Evolutionary conservation across 2,888 invertebrate species (phyloP).

Genomic region (Plebejus argus): DNA sequence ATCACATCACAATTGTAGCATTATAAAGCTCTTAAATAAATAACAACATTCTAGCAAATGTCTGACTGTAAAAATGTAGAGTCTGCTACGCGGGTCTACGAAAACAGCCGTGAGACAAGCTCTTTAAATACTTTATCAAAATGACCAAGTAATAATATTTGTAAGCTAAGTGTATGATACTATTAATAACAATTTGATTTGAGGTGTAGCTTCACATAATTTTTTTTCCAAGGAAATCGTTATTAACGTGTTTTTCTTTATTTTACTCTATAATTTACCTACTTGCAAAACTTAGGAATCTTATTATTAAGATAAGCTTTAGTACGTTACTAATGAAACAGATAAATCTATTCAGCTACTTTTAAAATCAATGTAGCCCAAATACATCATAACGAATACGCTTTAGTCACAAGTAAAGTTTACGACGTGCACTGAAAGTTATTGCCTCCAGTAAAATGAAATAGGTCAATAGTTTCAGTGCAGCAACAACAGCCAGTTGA

Average conservation of each 20-base stretch:
- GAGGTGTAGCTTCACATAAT: no score
- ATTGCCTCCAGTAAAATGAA: conserved; percentile 78
- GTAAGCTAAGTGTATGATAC: no score
- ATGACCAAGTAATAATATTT: no score
- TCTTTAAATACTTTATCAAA: background rate
- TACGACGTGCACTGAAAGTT: conserved; percentile 76
- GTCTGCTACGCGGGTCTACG: background rate
- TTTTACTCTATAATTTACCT: no score
- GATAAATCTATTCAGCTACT: background rate
- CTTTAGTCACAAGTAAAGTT: conserved; percentile 62
- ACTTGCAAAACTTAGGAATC: no score
- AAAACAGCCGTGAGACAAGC: background rate
- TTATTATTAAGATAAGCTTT: background rate
- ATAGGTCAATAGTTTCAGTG: conserved; percentile 80
- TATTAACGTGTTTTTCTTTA: no score
- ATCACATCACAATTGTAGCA: background rate
- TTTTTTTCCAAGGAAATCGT: no score
- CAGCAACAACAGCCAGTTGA: conserved; percentile 77
- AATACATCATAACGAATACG: conserved; percentile 30
- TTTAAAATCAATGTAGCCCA: conserved; percentile 30
- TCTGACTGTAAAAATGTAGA: background rate
- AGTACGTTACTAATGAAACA: background rate
- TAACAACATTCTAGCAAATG: background rate
- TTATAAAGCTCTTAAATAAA: background rate
- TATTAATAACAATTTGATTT: no score